Evolutionary conservation across 1,140 invertebrate species (phyloP), one percentile per base, ranked within the genome.

Genomic region (Capitella teleta): DNA sequence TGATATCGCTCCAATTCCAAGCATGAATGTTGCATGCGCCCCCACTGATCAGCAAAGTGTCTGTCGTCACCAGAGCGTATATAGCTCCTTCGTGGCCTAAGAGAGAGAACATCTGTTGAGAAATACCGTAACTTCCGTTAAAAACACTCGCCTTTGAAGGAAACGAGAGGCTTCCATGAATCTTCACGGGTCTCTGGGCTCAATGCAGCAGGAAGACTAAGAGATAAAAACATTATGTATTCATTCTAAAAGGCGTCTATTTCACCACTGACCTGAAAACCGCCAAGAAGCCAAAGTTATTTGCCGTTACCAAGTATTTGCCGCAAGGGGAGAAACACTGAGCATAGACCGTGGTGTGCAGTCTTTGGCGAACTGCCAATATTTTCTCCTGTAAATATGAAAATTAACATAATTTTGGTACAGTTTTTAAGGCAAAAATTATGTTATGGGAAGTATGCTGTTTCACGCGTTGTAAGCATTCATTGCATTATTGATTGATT

Each of bases 311-410:
- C 26, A 93, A 76, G 74, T 81, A 86, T 66, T 82, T 81, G 12
- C 86, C 85, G 67, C 85, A 86, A 0, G 82, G 80, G 5, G 87
- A 90, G 72, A 86, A 84, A 3, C 80, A 76, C 72, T 88, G 85
- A 38, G 79, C 78, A 54, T 86, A 75, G 24, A 89, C 77, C 38
- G 84, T 86, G 40, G 84, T 88, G 59, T 90, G 87, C 54, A 77
- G 75, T 24, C 74, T 67, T 64, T 81, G 53, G 28, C 56, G 16
- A 28, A 37, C 12, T 18, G 38, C n/a, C 37, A 46, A 2, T 24
- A 19, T 14, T 21, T 28, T 24, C 4, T 36, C 38, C 48, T 49
- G 48, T 16, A 49, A 46, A 40, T n/a, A 14, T 16, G 2, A 14
- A 40, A 18, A 19, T 40, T 10, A 40, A 19, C 21, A 21, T 2